Percentiles rank a stretch among this genome's conserved stretches.
These are phyloP conservation scores for Rhea pennata DNA, from an alignment of 2,113 vertebrate genomes.

Conservation along the genomic window DNA sequence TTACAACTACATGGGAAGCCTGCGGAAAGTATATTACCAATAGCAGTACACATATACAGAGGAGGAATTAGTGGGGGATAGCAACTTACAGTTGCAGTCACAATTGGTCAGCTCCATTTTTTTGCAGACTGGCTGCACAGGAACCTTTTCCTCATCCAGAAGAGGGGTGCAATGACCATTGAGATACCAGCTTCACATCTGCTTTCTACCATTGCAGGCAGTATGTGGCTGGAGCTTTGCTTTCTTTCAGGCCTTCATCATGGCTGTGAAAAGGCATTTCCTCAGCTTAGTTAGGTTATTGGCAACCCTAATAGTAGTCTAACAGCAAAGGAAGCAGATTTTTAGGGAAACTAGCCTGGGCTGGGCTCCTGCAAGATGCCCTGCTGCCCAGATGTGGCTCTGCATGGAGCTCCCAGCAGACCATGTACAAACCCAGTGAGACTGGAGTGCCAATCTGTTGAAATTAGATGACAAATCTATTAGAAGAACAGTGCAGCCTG, in stretches of 20 bases:
- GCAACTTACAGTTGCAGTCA: not conserved
- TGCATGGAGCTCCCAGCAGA: rapidly evolving
- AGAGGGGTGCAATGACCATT: not conserved
- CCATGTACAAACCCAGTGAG: rapidly evolving
- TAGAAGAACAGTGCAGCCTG: not conserved
- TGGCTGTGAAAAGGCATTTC: not conserved
- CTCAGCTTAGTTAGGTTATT: not conserved
- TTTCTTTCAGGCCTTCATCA: not conserved
- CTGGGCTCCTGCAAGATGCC: not conserved
- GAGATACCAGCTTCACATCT: not conserved
- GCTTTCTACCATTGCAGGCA: not conserved
- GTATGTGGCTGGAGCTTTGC: rapidly evolving
- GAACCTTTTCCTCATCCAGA: not conserved
- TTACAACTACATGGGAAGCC: not conserved
- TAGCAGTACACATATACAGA: not conserved
- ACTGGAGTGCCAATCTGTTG: not conserved
- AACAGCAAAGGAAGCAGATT: not conserved
- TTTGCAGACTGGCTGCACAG: not conserved
- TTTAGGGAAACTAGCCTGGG: not conserved
- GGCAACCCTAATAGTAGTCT: not conserved
- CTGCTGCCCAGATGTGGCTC: not conserved
- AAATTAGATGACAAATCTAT: not conserved
- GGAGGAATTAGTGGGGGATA: not conserved
- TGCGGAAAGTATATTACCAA: not conserved
- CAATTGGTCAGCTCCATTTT: not conserved